Evolutionary conservation across 2,113 vertebrate genomes (phyloP).

Genomic region (Zosterops borbonicus): DNA sequence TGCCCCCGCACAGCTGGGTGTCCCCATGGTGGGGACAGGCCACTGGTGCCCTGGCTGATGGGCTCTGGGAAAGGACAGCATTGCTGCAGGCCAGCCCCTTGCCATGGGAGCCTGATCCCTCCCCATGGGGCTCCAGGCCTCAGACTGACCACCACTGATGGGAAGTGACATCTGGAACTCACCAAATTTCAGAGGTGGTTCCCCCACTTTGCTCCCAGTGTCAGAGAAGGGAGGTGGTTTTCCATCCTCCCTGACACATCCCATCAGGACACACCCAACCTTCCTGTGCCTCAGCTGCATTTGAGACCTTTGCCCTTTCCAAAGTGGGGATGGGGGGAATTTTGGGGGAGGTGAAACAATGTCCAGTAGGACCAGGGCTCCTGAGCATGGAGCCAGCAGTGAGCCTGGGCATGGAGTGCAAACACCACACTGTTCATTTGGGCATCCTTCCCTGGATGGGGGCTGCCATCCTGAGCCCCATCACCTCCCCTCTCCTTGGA

Average conservation of each 20-base stretch:
- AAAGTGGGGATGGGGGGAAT: not conserved
- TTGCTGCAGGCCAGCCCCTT: not conserved
- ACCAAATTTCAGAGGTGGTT: fast-evolving
- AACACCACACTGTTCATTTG: fast-evolving
- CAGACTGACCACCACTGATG: not conserved
- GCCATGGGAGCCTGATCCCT: not conserved
- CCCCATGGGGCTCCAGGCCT: not conserved
- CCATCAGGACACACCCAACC: fast-evolving
- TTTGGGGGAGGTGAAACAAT: not conserved
- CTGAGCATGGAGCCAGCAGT: not conserved
- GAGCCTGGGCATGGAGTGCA: not conserved
- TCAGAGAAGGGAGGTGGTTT: not conserved
- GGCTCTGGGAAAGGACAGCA: not conserved
- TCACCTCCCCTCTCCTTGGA: fast-evolving
- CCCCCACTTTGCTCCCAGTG: not conserved
- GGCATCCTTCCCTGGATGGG: not conserved
- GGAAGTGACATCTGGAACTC: not conserved
- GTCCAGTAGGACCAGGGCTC: not conserved
- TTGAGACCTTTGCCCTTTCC: not conserved
- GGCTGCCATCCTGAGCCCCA: not conserved
- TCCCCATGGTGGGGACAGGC: not conserved
- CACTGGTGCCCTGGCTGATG: not conserved
- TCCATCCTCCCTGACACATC: not conserved
- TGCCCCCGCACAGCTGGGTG: not conserved
- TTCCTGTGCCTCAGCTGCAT: not conserved